A percentile compares a stretch with the other conserved stretches of the same genome.
Evolutionary conservation across 2,113 vertebrate genomes (phyloP).

Genomic region (Microtus montanus): DNA sequence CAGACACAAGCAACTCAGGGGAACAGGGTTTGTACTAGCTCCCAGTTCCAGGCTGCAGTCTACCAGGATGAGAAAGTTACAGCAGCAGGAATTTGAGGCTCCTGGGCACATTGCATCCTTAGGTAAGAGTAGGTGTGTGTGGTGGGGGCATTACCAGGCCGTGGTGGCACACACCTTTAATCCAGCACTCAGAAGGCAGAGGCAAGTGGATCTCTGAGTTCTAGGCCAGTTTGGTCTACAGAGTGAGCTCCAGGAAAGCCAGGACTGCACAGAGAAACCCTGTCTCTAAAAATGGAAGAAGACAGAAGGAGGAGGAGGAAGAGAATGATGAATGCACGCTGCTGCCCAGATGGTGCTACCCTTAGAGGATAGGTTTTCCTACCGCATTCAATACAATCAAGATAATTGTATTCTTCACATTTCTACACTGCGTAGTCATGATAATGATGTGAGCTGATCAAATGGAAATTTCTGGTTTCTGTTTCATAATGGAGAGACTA

Average conservation of each 20-base stretch:
- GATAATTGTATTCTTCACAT: not conserved
- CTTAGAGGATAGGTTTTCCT: not conserved
- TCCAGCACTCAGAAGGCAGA: too few species aligned
- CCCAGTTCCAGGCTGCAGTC: not conserved
- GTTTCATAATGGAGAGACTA: conserved; percentile 33
- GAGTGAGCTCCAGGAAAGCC: too few species aligned
- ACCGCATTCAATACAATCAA: not conserved
- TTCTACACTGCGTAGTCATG: not conserved
- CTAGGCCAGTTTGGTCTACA: too few species aligned
- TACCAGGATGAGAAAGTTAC: not conserved
- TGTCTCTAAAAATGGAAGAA: too few species aligned
- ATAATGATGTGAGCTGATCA: not conserved
- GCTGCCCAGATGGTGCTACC: not conserved
- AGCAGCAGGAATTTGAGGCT: too few species aligned
- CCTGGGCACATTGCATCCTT: not conserved
- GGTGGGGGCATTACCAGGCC: too few species aligned
- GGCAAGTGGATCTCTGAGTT: too few species aligned
- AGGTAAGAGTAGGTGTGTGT: not conserved
- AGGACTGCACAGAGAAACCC: too few species aligned
- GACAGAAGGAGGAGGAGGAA: too few species aligned
- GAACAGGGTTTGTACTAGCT: not conserved
- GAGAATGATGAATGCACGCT: not conserved
- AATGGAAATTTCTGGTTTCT: conserved; percentile 45
- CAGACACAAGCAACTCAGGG: not conserved
- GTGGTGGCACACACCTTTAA: too few species aligned